These are phyloP conservation scores for Polyploca ridens DNA, from an alignment of 2,888 invertebrate genomes.

Conservation along the genomic window DNA sequence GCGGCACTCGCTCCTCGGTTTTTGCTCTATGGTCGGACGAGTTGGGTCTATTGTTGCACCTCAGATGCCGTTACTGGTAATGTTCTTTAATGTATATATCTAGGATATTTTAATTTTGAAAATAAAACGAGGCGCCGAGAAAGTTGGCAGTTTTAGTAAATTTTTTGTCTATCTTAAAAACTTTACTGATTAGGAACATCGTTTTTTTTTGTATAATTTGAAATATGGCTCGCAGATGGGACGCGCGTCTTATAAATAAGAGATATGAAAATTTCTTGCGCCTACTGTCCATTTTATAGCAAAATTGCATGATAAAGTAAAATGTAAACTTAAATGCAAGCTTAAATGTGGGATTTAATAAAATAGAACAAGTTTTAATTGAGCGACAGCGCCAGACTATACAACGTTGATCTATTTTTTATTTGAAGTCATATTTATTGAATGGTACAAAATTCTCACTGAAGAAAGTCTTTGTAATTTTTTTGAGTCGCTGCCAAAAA, in stretches of 20 bases:
- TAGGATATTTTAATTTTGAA: no score
- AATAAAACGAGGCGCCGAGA: no score
- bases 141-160: no score
- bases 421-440: background rate
- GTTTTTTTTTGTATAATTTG: no score
- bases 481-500: background rate
- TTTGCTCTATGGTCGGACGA: constrained; percentile 90
- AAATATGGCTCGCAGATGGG: no score
- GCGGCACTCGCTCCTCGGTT: constrained; percentile 87
- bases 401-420: background rate
- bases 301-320: no score
- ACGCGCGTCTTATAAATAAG: no score
- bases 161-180: no score
- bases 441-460: background rate
- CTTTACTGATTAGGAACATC: no score
- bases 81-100: constrained; percentile 58
- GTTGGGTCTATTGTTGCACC: constrained; percentile 90
- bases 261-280: no score
- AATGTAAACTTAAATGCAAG: no score
- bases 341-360: background rate
- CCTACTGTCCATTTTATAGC: no score
- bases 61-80: constrained; percentile 87
- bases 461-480: background rate
- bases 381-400: background rate
- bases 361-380: background rate